A percentile compares a stretch with the other conserved stretches of the same genome.
These are phyloP conservation scores for Melozone crissalis DNA, from an alignment of 2,113 vertebrate genomes.

Conservation along the genomic window DNA sequence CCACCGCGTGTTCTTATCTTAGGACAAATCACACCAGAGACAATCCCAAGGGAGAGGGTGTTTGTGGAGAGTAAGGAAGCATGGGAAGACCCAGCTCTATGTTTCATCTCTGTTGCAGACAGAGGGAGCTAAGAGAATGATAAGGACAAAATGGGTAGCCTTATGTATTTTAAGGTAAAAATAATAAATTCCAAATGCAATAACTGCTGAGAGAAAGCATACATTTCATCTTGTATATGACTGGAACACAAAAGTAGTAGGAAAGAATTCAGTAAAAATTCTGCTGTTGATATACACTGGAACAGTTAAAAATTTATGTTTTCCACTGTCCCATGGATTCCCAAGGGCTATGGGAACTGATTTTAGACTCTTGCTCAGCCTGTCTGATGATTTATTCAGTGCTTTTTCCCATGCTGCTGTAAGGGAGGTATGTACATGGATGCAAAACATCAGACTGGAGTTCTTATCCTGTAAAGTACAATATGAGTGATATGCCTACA, in stretches of 20 bases:
- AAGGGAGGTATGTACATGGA: background rate
- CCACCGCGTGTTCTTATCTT: accelerated
- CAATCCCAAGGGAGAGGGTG: background rate
- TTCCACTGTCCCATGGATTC: constrained; percentile 8
- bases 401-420: background rate
- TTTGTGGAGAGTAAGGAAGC: background rate
- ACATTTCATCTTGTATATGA: background rate
- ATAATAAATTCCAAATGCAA: background rate
- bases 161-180: background rate
- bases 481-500: background rate
- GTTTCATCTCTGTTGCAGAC: background rate
- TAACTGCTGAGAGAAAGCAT: background rate
- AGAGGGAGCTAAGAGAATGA: background rate
- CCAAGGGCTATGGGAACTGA: background rate
- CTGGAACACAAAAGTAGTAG: background rate
- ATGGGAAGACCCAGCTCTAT: no score
- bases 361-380: background rate
- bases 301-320: constrained; percentile 31
- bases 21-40: background rate
- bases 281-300: background rate
- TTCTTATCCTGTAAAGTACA: background rate
- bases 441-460: background rate
- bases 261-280: background rate
- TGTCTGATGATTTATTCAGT: constrained; percentile 35
- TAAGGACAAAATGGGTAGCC: background rate